Conservation (phyloP, 1,140 invertebrate species). For the Lordiphosa clarofinis region DNA sequence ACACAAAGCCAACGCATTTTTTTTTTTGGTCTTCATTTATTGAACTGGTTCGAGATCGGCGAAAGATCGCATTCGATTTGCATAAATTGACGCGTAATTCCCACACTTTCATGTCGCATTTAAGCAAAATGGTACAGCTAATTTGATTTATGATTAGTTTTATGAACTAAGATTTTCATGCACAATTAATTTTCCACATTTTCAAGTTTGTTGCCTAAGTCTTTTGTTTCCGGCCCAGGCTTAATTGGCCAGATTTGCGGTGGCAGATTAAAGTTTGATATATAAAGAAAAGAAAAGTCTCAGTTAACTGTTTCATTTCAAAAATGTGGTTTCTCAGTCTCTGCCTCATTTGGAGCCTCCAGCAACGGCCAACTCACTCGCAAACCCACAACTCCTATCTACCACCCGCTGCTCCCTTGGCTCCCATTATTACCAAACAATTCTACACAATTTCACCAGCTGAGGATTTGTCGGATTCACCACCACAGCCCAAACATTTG, state of each 20-base stretch:
- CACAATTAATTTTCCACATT: not conserved
- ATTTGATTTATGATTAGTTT: conserved; percentile 68
- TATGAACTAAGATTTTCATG: conserved; percentile 42
- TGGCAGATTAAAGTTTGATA: not conserved
- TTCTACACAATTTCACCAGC: conserved; percentile 68
- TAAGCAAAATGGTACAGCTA: conserved; percentile 65
- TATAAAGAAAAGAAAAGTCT: not conserved
- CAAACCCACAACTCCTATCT: conserved; percentile 48
- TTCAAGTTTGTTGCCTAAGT: conserved; percentile 62
- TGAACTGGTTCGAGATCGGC: conserved; percentile 16
- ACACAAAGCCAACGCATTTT: conserved; percentile 20
- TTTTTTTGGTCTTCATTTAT: conserved; percentile 21
- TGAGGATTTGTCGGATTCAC: conserved; percentile 56
- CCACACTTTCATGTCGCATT: conserved; percentile 72
- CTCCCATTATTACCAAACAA: conserved; percentile 65
- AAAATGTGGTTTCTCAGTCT: no score
- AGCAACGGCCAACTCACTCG: not conserved
- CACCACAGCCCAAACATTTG: conserved; percentile 53
- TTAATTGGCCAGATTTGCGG: conserved; percentile 19
- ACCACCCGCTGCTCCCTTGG: conserved; percentile 19
- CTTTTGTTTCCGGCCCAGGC: conserved; percentile 61
- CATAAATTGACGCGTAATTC: conserved; percentile 71
- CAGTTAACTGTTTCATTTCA: no score
- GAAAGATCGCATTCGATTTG: conserved; percentile 35
- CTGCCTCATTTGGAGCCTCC: no score